Base-by-base conservation (phyloP, 2,888 invertebrate species). In the Junonia oenone region DNA sequence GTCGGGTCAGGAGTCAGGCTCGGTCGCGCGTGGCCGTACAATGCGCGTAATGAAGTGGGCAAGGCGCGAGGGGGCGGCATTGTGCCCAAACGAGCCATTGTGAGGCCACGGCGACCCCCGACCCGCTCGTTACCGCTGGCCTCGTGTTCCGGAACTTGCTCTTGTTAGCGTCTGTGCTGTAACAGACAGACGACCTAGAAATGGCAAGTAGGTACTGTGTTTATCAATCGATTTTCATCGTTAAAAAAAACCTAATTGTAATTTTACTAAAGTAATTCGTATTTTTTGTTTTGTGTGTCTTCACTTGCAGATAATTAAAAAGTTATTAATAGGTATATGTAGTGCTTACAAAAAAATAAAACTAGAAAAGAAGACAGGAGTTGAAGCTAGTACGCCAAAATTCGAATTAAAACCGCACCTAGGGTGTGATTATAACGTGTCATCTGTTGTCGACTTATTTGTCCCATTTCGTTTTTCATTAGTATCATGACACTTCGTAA, bases 41-140 rank as follows among this genome's bases (percentile, higher is more conserved):
- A 90, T 90, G 69, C 83, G 89, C 90, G 90, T 90, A 90, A 90
- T 90, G 90, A 90, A 90, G 90, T 89, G 84, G 81, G 82, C 73
- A 82, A 85, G 85, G 82, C 86, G 87, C 85, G 87, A 83, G 33
- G 84, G 81, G 86, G 86, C 84, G 85, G 83, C 76, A 81, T 88
- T 88, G 85, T 88, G 75, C 66, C 76, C 80, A 85, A 86, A 88
- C 84, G 87, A 88, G 81, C 72, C 80, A 89, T 89, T 89, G 88
- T 88, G 69, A 67, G 63, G 54, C 67, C 62, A 59, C 58, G 65
- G 68, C 83, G 83, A 82, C 83, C 84, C 83, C 71, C 78, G 81
- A 83, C 84, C 81, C 71, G 71, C 73, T 82, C 80, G 79, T 81
- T 80, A 81, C 78, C 73, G 75, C 63, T 65, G 67, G 66, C 68